Percentiles rank a stretch among this genome's conserved stretches.
Conservation (phyloP, 2,113 vertebrate species). For the Sorex araneus region DNA sequence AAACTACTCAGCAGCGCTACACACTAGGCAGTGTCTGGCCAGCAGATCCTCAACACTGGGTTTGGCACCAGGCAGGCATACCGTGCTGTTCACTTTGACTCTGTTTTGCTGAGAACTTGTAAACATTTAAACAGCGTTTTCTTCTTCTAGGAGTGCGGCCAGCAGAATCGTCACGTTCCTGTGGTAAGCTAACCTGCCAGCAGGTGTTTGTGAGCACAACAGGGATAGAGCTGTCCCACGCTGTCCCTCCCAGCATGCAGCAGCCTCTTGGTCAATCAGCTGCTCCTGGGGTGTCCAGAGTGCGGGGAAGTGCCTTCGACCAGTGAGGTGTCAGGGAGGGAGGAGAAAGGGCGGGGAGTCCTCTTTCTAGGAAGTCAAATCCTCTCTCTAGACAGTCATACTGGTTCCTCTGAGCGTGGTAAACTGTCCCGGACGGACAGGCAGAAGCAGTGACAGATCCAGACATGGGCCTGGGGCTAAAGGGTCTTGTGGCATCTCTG, state of each 20-base stretch:
- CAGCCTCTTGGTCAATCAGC: background rate
- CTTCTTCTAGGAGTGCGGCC: constrained; percentile 92
- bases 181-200: constrained; percentile 90
- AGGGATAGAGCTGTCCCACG: background rate
- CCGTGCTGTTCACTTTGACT: background rate
- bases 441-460: background rate
- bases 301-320: background rate
- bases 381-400: background rate
- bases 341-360: background rate
- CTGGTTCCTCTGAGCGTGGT: background rate
- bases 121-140: constrained; percentile 67
- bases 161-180: constrained; percentile 89
- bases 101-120: background rate
- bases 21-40: background rate
- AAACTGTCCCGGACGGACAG: background rate
- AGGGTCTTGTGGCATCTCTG: background rate
- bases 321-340: background rate
- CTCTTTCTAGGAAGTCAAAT: too few species aligned
- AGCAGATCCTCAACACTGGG: background rate
- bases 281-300: background rate
- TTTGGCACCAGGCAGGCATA: background rate
- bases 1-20: background rate
- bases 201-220: background rate
- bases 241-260: background rate
- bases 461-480: background rate